These are phyloP conservation scores for Bombyx mori DNA, from an alignment of 1,140 invertebrate genomes.

Conservation along the genomic window ASM3026992v2 NC_085111.1:14296001-14296500, in stretches of 20 bases:
- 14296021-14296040: conserved; percentile 23
- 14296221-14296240: conserved; percentile 22
- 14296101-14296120: conserved; percentile 62
- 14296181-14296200: conserved; percentile 10
- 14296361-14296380: no score
- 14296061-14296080: conserved; percentile 37
- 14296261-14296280: conserved; percentile 5
- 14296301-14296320: no score
- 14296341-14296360: no score
- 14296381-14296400: no score
- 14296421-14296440: no score
- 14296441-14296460: no score
- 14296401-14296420: no score
- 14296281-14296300: no score
- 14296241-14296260: conserved; percentile 20
- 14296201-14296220: conserved; percentile 24
- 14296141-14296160: conserved; percentile 40
- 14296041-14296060: conserved; percentile 38
- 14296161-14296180: conserved; percentile 16
- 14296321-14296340: no score
- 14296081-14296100: conserved; percentile 54
- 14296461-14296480: no score
- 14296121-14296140: conserved; percentile 59
- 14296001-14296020: conserved; percentile 26
- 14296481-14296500: no score